phyloP scores from a whole-genome alignment of 2,797 vertebrate genomes.

The Helarctos malayanus region DNA sequence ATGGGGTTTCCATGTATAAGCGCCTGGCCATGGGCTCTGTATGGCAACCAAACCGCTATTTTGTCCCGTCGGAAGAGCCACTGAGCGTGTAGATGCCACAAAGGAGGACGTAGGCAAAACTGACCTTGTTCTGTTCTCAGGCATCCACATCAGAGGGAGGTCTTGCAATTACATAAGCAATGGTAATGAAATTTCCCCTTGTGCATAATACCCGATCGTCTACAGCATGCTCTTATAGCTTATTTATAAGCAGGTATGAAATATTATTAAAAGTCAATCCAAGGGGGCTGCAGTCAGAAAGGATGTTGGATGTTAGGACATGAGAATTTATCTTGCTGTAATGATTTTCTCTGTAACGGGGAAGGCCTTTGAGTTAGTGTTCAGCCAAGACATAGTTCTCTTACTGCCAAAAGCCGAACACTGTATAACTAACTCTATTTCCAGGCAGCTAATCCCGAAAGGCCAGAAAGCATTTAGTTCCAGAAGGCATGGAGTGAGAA shows the following conservation, averaged over 20 bases:
- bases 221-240: background rate
- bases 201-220: background rate
- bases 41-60: background rate
- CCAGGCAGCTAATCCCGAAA: background rate
- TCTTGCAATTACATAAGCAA: background rate
- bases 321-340: background rate
- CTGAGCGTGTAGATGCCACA: background rate
- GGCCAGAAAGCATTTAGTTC: background rate
- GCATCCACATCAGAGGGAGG: background rate
- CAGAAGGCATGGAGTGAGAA: background rate
- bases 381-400: background rate
- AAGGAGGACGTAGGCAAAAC: background rate
- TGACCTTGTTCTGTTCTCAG: background rate
- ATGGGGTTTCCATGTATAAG: background rate
- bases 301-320: background rate
- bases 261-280: background rate
- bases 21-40: background rate
- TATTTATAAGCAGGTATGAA: background rate
- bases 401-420: background rate
- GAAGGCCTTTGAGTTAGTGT: background rate
- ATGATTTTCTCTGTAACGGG: background rate
- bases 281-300: background rate
- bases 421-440: background rate
- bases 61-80: background rate
- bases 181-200: background rate